Percentiles rank a stretch among this genome's conserved stretches.
Conservation (phyloP, 2,113 vertebrate genomes). For the Progne subis region DNA sequence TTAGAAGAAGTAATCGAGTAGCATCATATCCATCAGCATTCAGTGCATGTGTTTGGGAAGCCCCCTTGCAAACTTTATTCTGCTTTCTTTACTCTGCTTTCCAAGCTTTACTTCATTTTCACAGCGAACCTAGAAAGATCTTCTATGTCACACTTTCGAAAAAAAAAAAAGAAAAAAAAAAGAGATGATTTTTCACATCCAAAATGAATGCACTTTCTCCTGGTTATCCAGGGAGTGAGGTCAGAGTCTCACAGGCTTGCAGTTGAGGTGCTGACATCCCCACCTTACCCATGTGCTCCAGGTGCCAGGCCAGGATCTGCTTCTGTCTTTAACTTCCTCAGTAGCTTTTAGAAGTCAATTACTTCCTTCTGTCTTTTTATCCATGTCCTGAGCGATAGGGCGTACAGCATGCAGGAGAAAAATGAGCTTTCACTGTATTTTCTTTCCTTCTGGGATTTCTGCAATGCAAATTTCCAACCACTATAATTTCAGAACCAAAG, state of each 20-base stretch:
- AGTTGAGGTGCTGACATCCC: no score
- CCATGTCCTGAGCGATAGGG: rapidly evolving
- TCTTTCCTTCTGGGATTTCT: not conserved
- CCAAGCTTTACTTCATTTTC: not conserved
- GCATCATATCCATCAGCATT: not conserved
- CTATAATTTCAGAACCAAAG: not conserved
- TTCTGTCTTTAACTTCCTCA: not conserved
- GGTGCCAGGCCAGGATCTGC: not conserved
- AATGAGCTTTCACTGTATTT: not conserved
- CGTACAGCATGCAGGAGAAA: not conserved
- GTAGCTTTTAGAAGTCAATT: not conserved
- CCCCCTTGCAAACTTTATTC: not conserved
- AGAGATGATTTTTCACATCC: not conserved
- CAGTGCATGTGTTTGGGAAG: not conserved
- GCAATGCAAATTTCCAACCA: not conserved
- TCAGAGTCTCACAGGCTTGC: not conserved
- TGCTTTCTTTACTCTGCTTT: not conserved
- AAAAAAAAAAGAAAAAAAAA: not conserved
- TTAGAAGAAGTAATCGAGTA: not conserved
- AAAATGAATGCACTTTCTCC: not conserved
- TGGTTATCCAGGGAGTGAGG: not conserved
- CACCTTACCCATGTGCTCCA: not conserved
- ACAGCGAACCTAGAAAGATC: not conserved
- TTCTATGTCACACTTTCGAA: not conserved
- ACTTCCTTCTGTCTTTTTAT: not conserved